These are phyloP conservation scores for Lordiphosa stackelbergi DNA, from an alignment of 1,140 invertebrate species.

Conservation along the genomic window DNA sequence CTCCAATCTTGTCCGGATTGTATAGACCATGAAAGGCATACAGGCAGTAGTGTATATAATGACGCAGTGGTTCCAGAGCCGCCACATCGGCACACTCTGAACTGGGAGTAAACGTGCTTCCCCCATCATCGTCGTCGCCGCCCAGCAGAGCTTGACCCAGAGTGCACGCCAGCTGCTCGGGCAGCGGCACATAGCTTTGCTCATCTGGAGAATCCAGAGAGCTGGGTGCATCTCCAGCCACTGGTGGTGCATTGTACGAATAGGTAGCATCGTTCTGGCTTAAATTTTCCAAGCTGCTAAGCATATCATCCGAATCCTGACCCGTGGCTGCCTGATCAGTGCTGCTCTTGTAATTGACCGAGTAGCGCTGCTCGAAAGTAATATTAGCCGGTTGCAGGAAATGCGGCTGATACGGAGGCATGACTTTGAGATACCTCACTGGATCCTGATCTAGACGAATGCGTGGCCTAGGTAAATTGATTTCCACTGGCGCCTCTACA, in stretches of 20 bases:
- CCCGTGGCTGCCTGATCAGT: slow-evolving; percentile 60
- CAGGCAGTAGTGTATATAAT: slow-evolving; percentile 79
- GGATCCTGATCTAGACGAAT: slow-evolving; percentile 66
- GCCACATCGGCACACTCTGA: slow-evolving; percentile 28
- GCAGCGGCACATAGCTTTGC: slow-evolving; percentile 64
- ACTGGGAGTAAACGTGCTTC: slow-evolving; percentile 49
- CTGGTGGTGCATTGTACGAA: slow-evolving; percentile 45
- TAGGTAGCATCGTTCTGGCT: slow-evolving; percentile 66
- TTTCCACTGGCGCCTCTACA: slow-evolving; percentile 67
- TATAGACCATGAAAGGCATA: slow-evolving; percentile 80
- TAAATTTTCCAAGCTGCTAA: slow-evolving; percentile 72
- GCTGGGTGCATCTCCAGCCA: slow-evolving; percentile 40
- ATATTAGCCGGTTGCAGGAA: slow-evolving; percentile 68
- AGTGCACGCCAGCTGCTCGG: slow-evolving; percentile 26
- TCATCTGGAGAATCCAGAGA: slow-evolving; percentile 67
- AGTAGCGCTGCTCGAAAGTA: slow-evolving; percentile 54
- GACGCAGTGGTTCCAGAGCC: slow-evolving; percentile 52
- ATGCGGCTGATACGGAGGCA: slow-evolving; percentile 67
- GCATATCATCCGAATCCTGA: slow-evolving; percentile 71
- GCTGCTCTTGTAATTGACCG: slow-evolving; percentile 66
- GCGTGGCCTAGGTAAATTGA: slow-evolving; percentile 69
- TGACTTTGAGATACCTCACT: slow-evolving; percentile 71
- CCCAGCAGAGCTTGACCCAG: slow-evolving; percentile 21
- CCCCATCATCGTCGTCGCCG: slow-evolving; percentile 33
- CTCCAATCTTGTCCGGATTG: slow-evolving; percentile 78